These are phyloP conservation scores for Chelmon rostratus DNA, from an alignment of 2,797 vertebrate genomes.

Conservation along the genomic window DNA sequence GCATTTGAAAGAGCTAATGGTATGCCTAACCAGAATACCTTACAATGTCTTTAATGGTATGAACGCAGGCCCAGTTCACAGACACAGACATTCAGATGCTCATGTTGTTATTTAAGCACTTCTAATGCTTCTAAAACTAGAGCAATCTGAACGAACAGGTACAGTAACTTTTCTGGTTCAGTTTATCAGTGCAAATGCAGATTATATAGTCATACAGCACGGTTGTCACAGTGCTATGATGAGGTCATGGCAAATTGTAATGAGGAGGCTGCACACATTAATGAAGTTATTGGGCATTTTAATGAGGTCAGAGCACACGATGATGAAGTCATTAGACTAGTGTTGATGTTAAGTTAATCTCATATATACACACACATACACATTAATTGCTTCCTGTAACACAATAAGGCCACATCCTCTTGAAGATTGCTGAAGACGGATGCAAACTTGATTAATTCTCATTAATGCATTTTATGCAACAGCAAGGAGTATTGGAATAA, in stretches of 20 bases:
- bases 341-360: slow-evolving; percentile 64
- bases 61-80: not conserved
- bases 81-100: not conserved
- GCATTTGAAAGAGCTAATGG: not conserved
- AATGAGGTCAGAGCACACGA: slow-evolving; percentile 72
- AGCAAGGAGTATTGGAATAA: slow-evolving; percentile 13
- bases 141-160: not conserved
- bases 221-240: slow-evolving; percentile 44
- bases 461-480: slow-evolving; percentile 38
- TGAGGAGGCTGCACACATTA: slow-evolving; percentile 69
- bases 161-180: not conserved
- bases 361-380: slow-evolving; percentile 21
- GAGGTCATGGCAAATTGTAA: slow-evolving; percentile 70
- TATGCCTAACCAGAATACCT: not conserved
- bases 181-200: slow-evolving; percentile 10
- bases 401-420: slow-evolving; percentile 56
- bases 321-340: slow-evolving; percentile 62
- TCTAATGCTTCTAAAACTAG: not conserved
- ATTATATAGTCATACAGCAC: slow-evolving; percentile 14
- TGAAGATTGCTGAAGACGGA: slow-evolving; percentile 48
- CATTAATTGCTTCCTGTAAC: slow-evolving; percentile 60
- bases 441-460: slow-evolving; percentile 59
- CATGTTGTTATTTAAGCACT: not conserved
- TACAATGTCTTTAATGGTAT: not conserved
- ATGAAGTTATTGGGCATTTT: slow-evolving; percentile 68